Evolutionary conservation across 2,113 vertebrate species (phyloP).

Genomic region (Gallinago paraguaiae): DNA sequence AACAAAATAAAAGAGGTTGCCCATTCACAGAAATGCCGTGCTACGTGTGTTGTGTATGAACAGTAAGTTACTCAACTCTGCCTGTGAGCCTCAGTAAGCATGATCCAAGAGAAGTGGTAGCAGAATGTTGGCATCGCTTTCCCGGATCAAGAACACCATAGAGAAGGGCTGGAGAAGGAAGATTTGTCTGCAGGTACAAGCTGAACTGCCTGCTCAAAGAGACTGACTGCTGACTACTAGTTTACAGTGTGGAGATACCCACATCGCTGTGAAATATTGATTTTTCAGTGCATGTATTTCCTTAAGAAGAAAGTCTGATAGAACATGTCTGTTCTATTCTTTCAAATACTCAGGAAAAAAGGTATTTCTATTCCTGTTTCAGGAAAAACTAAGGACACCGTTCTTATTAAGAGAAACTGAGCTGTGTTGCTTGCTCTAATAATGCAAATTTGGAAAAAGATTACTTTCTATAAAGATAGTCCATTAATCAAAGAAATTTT

Average conservation of each 20-base stretch:
- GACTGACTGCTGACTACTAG: not conserved
- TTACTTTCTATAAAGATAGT: not conserved
- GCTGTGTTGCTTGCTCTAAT: not conserved
- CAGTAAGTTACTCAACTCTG: not conserved
- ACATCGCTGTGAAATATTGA: accelerated
- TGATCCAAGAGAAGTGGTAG: not conserved
- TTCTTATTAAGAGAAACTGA: not conserved
- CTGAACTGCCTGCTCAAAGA: not conserved
- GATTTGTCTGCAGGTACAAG: not conserved
- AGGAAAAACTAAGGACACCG: not conserved
- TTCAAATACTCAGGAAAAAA: not conserved
- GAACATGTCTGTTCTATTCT: not conserved
- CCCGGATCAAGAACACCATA: not conserved
- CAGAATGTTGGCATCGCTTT: not conserved
- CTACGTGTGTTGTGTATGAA: accelerated
- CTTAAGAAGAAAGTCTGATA: not conserved
- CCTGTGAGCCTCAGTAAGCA: not conserved
- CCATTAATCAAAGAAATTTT: not conserved
- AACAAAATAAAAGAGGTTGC: not conserved
- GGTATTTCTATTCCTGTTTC: not conserved
- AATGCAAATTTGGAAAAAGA: not conserved
- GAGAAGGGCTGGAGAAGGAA: not conserved
- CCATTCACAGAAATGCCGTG: not conserved
- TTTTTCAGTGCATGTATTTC: not conserved
- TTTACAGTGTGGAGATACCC: not conserved